Evolutionary conservation across 2,797 vertebrate species (phyloP).

Genomic region (Gymnopithys bicolor): DNA sequence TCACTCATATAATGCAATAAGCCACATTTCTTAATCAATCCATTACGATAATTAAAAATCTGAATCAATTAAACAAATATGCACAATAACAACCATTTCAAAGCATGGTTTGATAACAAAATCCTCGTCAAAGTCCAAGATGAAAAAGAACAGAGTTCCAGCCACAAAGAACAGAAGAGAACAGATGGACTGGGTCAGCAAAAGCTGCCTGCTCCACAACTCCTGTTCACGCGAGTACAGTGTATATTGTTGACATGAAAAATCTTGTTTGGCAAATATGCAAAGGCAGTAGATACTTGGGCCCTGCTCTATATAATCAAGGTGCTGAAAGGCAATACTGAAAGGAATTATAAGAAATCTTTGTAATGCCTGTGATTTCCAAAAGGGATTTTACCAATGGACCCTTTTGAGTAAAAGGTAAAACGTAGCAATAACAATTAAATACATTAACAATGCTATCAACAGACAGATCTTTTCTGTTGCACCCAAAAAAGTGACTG

Average conservation of each 20-base stretch:
- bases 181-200: not conserved
- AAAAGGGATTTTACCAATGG: not conserved
- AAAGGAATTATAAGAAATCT: not conserved
- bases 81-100: not conserved
- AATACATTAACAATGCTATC: not conserved
- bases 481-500: not conserved
- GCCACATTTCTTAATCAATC: not conserved
- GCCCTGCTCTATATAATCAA: not conserved
- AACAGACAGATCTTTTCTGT: not conserved
- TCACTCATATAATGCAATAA: not conserved
- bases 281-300: not conserved
- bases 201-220: not conserved
- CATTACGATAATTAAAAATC: not conserved
- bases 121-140: not conserved
- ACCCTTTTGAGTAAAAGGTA: not conserved
- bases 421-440: not conserved
- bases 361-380: not conserved
- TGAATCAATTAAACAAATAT: not conserved
- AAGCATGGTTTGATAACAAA: not conserved
- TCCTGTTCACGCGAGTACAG: not conserved
- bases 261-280: not conserved
- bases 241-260: not conserved
- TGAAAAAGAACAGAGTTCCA: not conserved
- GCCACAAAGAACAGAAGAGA: not conserved
- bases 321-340: not conserved